These are phyloP conservation scores for Lampropteryx suffumata DNA, from an alignment of 2,888 invertebrate genomes.

Conservation along the genomic window DNA sequence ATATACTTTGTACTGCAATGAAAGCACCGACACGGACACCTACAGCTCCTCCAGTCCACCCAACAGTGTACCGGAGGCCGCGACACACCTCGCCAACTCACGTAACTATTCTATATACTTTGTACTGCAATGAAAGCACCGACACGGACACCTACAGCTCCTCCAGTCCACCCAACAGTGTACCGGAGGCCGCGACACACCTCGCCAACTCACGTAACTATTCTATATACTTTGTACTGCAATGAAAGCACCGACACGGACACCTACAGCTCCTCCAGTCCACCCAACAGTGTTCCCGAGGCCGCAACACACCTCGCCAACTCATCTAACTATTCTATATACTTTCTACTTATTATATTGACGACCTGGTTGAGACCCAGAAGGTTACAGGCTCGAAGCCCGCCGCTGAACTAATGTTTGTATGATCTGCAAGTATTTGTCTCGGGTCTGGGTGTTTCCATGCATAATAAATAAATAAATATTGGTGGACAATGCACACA, in stretches of 20 bases:
- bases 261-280: conserved; percentile 74
- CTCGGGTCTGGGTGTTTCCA: too few relatives aligned
- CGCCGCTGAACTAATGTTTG: too few relatives aligned
- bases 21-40: conserved; percentile 74
- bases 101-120: conserved; percentile 38
- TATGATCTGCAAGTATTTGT: too few relatives aligned
- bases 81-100: conserved; percentile 33
- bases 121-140: conserved; percentile 67
- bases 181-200: conserved; percentile 43
- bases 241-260: conserved; percentile 74
- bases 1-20: conserved; percentile 48
- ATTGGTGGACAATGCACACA: too few relatives aligned
- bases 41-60: conserved; percentile 76
- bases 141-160: conserved; percentile 76
- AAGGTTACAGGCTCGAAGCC: too few relatives aligned
- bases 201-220: conserved; percentile 48
- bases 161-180: conserved; percentile 70
- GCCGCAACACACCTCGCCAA: conserved; percentile 34
- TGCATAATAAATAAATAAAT: too few relatives aligned
- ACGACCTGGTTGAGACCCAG: too few relatives aligned
- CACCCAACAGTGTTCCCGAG: conserved; percentile 65
- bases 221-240: conserved; percentile 36
- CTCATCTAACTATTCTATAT: conserved; percentile 40
- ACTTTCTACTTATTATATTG: too few relatives aligned
- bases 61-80: conserved; percentile 56